Conservation (phyloP, 2,113 vertebrate genomes). For the Antechinus flavipes region DNA sequence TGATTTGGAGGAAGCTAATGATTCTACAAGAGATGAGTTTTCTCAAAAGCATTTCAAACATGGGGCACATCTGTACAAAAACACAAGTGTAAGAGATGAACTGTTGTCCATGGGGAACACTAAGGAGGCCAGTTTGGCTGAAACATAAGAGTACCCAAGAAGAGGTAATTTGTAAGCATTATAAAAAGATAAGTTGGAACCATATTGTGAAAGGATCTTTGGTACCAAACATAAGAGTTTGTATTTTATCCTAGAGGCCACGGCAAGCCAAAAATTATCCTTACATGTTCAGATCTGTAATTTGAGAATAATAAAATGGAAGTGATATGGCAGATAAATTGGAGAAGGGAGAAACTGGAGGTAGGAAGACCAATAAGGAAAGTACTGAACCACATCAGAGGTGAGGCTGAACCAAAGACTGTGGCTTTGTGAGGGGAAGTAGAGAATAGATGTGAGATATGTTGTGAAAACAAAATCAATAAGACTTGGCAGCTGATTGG, state of each 20-base stretch:
- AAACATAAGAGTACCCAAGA: background rate
- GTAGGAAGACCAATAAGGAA: background rate
- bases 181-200: background rate
- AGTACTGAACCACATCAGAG: background rate
- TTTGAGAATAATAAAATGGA: background rate
- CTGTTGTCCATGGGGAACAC: background rate
- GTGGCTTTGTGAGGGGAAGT: background rate
- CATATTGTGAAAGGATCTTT: background rate
- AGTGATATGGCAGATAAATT: background rate
- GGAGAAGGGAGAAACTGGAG: background rate
- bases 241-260: background rate
- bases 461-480: background rate
- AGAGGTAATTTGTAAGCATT: background rate
- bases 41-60: background rate
- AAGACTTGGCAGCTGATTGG: background rate
- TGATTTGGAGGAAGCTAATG: background rate
- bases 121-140: background rate
- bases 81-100: background rate
- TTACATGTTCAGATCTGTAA: background rate
- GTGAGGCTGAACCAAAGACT: background rate
- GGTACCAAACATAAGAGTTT: background rate
- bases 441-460: background rate
- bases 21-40: background rate
- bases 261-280: too few species aligned
- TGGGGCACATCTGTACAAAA: background rate